Percentiles rank a stretch among this genome's conserved stretches.
These are phyloP conservation scores for Lasioglossum lativentre DNA, from an alignment of 2,888 invertebrate genomes.

Conservation along the genomic window DNA sequence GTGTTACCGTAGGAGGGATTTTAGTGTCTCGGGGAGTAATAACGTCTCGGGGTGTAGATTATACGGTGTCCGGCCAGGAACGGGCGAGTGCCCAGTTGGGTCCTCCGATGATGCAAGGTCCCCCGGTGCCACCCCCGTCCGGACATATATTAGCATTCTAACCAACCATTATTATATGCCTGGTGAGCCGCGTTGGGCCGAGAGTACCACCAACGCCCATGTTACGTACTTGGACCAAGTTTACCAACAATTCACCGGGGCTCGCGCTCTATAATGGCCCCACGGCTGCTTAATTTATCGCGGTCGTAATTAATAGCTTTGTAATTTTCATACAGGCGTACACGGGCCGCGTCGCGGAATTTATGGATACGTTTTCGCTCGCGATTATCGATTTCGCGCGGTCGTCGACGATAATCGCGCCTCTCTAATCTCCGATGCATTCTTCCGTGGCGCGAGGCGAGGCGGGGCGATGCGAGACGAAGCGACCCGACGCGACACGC, in stretches of 20 bases:
- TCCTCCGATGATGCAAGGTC: conserved; percentile 84
- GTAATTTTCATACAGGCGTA: conserved; percentile 84
- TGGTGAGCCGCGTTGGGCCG: conserved; percentile 83
- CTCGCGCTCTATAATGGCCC: conserved; percentile 84
- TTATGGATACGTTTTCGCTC: conserved; percentile 79
- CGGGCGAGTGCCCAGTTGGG: conserved; percentile 83
- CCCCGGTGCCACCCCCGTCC: conserved; percentile 82
- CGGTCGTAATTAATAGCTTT: conserved; percentile 85
- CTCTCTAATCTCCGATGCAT: conserved; percentile 60
- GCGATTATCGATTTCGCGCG: conserved; percentile 77
- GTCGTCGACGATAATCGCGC: conserved; percentile 49
- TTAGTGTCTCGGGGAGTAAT: conserved; percentile 84
- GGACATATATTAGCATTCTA: conserved; percentile 85
- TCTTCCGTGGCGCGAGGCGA: conserved; percentile 50
- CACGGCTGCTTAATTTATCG: conserved; percentile 84
- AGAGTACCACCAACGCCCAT: conserved; percentile 77
- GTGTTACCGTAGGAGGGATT: conserved; percentile 73
- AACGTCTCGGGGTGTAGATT: conserved; percentile 84
- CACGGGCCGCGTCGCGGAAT: conserved; percentile 76
- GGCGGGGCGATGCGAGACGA: not conserved
- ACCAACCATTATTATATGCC: conserved; percentile 84
- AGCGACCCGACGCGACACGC: not conserved
- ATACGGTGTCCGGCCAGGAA: conserved; percentile 83
- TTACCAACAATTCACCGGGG: conserved; percentile 85
- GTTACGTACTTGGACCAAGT: conserved; percentile 84